Evolutionary conservation across 2,797 vertebrate genomes (phyloP).

Genomic region (Pseudochirops cupreus): DNA sequence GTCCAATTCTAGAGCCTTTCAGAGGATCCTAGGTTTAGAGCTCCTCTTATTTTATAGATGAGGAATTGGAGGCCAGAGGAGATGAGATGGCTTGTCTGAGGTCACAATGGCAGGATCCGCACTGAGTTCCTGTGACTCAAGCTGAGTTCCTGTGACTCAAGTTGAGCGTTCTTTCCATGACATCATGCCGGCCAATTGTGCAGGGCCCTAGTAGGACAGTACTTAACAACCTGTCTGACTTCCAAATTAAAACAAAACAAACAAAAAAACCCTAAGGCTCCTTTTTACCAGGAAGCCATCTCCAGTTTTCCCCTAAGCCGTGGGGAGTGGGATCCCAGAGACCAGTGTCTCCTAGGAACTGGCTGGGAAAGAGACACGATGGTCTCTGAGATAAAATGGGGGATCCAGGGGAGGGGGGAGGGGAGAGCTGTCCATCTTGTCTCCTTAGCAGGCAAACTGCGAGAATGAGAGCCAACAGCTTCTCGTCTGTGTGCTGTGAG

Average conservation of each 20-base stretch:
- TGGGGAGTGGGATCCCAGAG: background rate
- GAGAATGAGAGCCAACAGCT: conserved; percentile 6
- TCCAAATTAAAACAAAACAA: background rate
- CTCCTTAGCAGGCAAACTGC: conserved; percentile 4
- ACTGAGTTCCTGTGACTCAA: background rate
- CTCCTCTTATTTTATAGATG: background rate
- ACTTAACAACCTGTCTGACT: background rate
- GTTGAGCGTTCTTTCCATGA: background rate
- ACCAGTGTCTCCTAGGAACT: conserved; percentile 9
- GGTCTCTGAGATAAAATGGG: background rate
- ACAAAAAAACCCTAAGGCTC: background rate
- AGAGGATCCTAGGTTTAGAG: background rate
- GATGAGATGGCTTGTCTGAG: background rate
- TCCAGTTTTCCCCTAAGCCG: background rate
- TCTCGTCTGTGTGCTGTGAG: conserved; percentile 11
- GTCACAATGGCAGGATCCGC: background rate
- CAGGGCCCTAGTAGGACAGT: background rate
- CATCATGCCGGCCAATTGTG: background rate
- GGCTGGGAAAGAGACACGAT: conserved; percentile 23
- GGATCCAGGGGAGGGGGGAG: background rate
- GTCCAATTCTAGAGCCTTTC: background rate
- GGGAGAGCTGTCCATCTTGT: conserved; percentile 27
- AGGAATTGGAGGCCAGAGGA: background rate
- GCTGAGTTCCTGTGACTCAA: background rate
- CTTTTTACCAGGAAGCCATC: background rate